Evolutionary conservation across 2,113 vertebrate species (phyloP), one percentile per base, ranked within the genome.

Genomic region (Poeciliopsis turrubarensis): DNA sequence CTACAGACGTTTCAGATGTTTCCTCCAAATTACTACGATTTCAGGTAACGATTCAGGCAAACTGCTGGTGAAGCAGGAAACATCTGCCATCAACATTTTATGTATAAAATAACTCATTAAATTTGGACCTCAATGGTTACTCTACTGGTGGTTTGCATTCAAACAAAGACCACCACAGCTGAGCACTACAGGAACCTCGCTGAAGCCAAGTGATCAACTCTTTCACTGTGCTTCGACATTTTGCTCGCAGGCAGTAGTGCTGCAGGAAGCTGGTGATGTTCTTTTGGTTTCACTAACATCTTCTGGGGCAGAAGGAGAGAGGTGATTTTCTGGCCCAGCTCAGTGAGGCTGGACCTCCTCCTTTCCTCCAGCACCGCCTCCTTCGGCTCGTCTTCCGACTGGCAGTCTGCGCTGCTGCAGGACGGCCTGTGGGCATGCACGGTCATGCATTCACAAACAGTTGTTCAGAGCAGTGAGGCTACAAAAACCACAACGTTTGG

Each of bases 331-430:
- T 66, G 95, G 83, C 93, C 95, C 88, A 95, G 96, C 85, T 97
- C 96, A 86, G 94, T 94, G 74, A 95, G 57, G 67, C 96, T 96
- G 87, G 89, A 82, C 88, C 94, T 96, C 87, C 94, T 95, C 84
- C 90, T 89, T 79, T 89, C 92, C 30, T 75, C 68, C 79, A 68
- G 84, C 19, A 86, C 78, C 44, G 91, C 88, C 57, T 86, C 86
- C 32, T 19, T 63, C 60, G 87, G 92, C 82, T 96, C 92, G 71
- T 89, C 92, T 37, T 94, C 86, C 0, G 54, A 87, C 63, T 64
- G 88, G 66, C 78, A 62, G 74, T 95, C 95, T 0, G 73, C 44
- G 74, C 82, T 87, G 86, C 80, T 65, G 79, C 63, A 84, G 83
- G 92, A 79, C 12, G 71, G 87, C 93, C 97, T 97, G 92, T 60